These are phyloP conservation scores for Thamnophis sirtalis DNA, from an alignment of 2,113 vertebrate genomes.

Conservation along the genomic window DNA sequence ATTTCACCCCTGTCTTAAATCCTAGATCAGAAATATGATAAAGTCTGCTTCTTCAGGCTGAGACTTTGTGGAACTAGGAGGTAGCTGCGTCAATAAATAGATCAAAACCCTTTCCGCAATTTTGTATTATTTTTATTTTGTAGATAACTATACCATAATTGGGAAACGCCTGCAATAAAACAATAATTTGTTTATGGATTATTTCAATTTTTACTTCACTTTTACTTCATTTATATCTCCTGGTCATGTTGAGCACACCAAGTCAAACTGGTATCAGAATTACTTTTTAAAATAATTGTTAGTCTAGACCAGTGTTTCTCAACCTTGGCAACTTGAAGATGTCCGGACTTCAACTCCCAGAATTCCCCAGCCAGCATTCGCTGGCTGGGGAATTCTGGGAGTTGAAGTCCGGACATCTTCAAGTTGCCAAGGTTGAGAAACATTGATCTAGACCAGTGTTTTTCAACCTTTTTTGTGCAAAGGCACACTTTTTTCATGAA, in stretches of 20 bases:
- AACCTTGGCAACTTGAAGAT: too few relatives aligned
- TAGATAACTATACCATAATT: neutral
- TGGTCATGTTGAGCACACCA: neutral
- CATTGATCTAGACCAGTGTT: too few relatives aligned
- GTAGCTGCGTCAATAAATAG: neutral
- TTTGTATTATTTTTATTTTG: neutral
- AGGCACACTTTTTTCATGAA: too few relatives aligned
- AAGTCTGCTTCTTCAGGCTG: neutral
- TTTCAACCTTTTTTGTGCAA: too few relatives aligned
- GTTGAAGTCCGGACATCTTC: too few relatives aligned
- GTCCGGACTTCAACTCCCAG: too few relatives aligned
- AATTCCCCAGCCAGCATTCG: too few relatives aligned
- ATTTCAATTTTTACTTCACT: neutral
- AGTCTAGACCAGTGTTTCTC: too few relatives aligned
- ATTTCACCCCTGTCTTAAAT: too few relatives aligned
- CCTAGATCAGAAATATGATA: neutral
- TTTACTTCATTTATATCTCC: neutral
- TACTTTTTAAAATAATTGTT: neutral
- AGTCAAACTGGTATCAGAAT: neutral
- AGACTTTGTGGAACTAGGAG: neutral
- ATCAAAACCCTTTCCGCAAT: neutral
- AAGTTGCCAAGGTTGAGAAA: too few relatives aligned
- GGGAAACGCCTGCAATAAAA: neutral
- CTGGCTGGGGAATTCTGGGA: too few relatives aligned
- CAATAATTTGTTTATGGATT: neutral